phyloP scores from a whole-genome alignment of 64 coral and sea anemone species.

The Pocillopora verrucosa region DNA sequence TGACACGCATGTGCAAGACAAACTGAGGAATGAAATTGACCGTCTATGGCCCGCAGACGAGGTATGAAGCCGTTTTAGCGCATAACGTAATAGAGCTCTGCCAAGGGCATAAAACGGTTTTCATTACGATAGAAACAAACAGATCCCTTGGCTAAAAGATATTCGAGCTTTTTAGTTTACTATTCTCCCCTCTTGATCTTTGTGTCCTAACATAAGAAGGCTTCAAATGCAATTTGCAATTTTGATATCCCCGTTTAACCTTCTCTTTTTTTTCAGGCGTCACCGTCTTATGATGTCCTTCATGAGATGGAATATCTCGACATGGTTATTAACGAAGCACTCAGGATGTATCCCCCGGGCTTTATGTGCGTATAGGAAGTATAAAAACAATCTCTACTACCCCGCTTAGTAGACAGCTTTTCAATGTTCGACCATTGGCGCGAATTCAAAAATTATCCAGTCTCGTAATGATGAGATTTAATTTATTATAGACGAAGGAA shows the following conservation, averaged over 20 bases:
- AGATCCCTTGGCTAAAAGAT: too few relatives aligned
- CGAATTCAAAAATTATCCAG: too few relatives aligned
- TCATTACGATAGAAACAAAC: neutral
- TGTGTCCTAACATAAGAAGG: too few relatives aligned
- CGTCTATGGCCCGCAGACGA: slow-evolving; percentile 4
- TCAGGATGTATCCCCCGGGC: slow-evolving; percentile 49
- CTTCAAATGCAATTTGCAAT: too few relatives aligned
- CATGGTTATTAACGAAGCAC: slow-evolving; percentile 54
- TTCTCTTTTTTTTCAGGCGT: neutral
- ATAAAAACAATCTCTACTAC: neutral
- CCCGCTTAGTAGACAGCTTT: too few relatives aligned
- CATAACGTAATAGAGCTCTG: neutral
- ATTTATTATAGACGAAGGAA: too few relatives aligned
- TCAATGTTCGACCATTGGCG: too few relatives aligned
- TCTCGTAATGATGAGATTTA: too few relatives aligned
- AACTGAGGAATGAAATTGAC: slow-evolving; percentile 50
- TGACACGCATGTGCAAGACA: slow-evolving; percentile 53
- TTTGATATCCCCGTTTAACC: neutral
- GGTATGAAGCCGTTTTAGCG: neutral
- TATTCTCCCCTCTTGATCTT: too few relatives aligned
- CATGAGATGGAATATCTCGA: slow-evolving; percentile 60
- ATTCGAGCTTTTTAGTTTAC: too few relatives aligned
- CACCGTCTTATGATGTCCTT: slow-evolving; percentile 45
- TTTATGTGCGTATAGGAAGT: slow-evolving; percentile 25
- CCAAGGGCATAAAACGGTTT: neutral